phyloP scores from a whole-genome alignment of 1,140 invertebrate genomes.

The Drosophila carrolli region DNA sequence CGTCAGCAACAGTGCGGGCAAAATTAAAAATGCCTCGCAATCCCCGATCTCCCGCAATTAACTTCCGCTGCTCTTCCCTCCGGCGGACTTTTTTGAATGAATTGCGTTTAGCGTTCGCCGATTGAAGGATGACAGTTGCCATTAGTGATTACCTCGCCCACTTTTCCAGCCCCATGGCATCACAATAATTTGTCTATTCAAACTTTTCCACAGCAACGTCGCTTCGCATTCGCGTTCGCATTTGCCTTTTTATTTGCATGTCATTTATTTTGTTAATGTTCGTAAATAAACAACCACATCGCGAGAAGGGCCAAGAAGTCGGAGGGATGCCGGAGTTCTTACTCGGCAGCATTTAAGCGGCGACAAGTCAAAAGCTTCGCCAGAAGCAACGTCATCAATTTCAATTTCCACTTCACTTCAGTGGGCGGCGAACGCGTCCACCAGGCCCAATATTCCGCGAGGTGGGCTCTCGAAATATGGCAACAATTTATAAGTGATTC shows the following conservation, averaged over 20 bases:
- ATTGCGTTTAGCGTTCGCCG: conserved; percentile 67
- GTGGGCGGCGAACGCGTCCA: background rate
- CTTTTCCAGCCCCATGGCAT: background rate
- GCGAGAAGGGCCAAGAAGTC: background rate
- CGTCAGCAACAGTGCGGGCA: conserved; percentile 37
- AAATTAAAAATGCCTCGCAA: conserved; percentile 70
- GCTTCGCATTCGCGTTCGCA: conserved; percentile 23
- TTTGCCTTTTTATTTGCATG: conserved; percentile 74
- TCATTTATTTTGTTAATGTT: conserved; percentile 82
- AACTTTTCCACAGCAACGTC: conserved; percentile 51
- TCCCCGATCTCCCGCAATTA: conserved; percentile 26
- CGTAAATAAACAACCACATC: conserved; percentile 69
- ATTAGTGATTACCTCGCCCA: conserved; percentile 36
- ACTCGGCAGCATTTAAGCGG: conserved; percentile 45
- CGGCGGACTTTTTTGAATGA: conserved; percentile 54
- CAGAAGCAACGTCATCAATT: conserved; percentile 64
- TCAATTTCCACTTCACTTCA: conserved; percentile 64
- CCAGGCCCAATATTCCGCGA: conserved; percentile 40
- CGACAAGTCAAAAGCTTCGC: conserved; percentile 60
- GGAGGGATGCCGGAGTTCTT: conserved; percentile 5
- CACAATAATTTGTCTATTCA: conserved; percentile 77
- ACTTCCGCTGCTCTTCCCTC: conserved; percentile 8
- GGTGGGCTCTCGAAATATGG: conserved; percentile 62
- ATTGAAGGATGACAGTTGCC: conserved; percentile 47
- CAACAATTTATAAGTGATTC: conserved; percentile 82